Conservation (phyloP, 1,140 invertebrate species). For the Andricus grossulariae region DNA sequence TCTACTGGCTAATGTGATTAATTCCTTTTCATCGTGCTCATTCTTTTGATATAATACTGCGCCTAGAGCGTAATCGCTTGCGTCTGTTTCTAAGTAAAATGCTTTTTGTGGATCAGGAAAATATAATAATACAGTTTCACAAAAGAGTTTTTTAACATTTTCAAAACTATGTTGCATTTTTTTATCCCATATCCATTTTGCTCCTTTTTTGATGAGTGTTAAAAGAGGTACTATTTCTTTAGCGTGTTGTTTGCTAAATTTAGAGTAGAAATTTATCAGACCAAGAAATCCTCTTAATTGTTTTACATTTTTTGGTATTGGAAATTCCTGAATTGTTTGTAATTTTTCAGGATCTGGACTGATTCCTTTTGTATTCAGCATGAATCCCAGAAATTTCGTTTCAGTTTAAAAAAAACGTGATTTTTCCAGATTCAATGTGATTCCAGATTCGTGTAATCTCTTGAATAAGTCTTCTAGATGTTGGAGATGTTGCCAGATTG, state of each 20-base stretch:
- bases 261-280: background rate
- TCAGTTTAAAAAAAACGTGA: background rate
- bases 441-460: background rate
- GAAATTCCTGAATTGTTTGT: constrained; percentile 44
- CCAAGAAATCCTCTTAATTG: too few species aligned
- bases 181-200: too few species aligned
- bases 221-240: constrained; percentile 49
- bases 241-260: background rate
- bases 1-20: background rate
- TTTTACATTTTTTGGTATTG: background rate
- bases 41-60: too few species aligned
- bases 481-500: constrained; percentile 40
- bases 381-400: background rate
- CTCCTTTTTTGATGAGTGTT: constrained; percentile 35
- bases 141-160: too few species aligned
- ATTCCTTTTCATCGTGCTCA: too few species aligned
- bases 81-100: too few species aligned
- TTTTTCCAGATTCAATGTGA: constrained; percentile 17
- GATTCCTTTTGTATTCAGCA: constrained; percentile 43
- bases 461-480: constrained; percentile 38
- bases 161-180: too few species aligned
- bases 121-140: too few species aligned
- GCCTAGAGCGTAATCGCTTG: too few species aligned
- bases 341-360: constrained; percentile 49
- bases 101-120: too few species aligned